Conservation (phyloP, 2,113 vertebrate genomes). For the Pithys albifrons region DNA sequence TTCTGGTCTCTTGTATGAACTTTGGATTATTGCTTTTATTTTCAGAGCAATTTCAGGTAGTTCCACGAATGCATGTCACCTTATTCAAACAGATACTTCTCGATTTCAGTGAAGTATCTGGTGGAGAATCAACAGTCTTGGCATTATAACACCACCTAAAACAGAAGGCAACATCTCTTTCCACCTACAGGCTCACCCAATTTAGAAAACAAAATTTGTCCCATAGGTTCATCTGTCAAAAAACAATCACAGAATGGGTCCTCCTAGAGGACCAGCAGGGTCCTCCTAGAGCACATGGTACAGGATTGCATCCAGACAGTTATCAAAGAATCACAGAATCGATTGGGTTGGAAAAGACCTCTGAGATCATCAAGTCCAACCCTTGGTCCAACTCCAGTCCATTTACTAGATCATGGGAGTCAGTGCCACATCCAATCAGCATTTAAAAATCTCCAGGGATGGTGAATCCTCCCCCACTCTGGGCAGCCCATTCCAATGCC, state of each 20-base stretch:
- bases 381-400: too few species aligned
- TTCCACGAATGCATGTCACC: not conserved
- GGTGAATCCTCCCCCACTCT: too few species aligned
- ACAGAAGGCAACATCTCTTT: not conserved
- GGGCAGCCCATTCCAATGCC: too few species aligned
- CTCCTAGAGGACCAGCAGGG: not conserved
- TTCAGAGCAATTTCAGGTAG: not conserved
- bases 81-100: not conserved
- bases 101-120: not conserved
- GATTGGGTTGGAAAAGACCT: too few species aligned
- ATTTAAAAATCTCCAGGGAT: too few species aligned
- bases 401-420: too few species aligned
- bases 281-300: not conserved
- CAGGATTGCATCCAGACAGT: not conserved
- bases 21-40: not conserved
- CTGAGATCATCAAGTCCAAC: too few species aligned
- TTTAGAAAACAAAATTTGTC: not conserved
- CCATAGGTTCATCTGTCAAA: not conserved
- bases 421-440: too few species aligned
- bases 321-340: too few species aligned
- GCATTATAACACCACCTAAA: not conserved
- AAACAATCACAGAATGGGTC: not conserved
- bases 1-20: not conserved
- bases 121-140: not conserved
- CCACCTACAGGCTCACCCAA: rapidly evolving